These are phyloP conservation scores for Rhodophaea formosa DNA, from an alignment of 2,888 invertebrate species.

Conservation along the genomic window DNA sequence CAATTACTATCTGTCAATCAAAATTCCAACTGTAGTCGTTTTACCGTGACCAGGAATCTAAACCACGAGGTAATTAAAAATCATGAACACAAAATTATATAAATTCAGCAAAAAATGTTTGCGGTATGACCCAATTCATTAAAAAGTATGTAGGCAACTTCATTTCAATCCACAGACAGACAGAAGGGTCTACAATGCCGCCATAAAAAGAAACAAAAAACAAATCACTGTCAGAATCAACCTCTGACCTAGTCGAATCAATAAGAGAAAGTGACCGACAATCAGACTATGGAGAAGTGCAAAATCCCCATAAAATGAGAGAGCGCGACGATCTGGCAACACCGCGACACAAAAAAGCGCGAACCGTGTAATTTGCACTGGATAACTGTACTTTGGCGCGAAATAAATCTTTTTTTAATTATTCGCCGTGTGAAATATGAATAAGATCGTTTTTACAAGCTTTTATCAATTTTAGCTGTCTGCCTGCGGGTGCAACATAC, in stretches of 20 bases:
- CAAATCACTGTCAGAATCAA: conserved; percentile 18
- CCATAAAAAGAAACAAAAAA: background rate
- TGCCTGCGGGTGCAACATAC: too few species aligned
- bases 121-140: conserved; percentile 7
- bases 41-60: background rate
- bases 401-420: conserved; percentile 3
- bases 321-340: conserved; percentile 29
- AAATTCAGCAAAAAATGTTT: conserved; percentile 1
- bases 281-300: conserved; percentile 13
- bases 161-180: background rate
- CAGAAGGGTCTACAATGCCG: background rate
- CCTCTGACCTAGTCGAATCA: conserved; percentile 6
- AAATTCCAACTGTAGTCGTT: background rate
- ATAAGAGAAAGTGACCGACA: conserved; percentile 3
- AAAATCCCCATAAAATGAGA: conserved; percentile 35
- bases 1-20: background rate
- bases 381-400: conserved; percentile 17
- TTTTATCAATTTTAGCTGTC: too few species aligned
- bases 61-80: conserved; percentile 8
- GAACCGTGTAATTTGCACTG: conserved; percentile 22
- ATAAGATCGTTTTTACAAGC: background rate
- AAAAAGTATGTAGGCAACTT: background rate
- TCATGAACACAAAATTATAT: background rate
- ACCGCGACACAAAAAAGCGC: conserved; percentile 27
- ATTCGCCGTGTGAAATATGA: conserved; percentile 5